Evolutionary conservation across 35 echinoderm and acorn worm genomes (phyloP), one percentile per base, ranked within the genome.

Genomic region (Heliocidaris tuberculata): DNA sequence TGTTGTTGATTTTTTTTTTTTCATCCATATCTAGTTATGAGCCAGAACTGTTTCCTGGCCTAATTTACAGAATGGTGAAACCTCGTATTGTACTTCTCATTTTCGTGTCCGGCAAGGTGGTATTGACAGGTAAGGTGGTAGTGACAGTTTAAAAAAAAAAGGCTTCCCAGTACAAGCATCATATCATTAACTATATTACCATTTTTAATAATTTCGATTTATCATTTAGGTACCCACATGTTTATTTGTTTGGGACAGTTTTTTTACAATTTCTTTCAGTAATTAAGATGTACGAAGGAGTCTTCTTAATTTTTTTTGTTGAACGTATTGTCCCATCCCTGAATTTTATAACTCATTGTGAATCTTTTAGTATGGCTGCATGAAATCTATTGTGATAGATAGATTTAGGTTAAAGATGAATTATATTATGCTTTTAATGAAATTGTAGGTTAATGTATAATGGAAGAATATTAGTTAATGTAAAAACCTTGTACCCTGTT

Each of bases 31-130:
- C 17, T 89, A 99, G 98, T 52, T 99, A 99, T 97, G 98, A 99
- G 70, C 98, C 98, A 90, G 97, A 97, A 86, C 92, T 99, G 85
- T 99, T 99, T 85, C 98, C 98, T 30, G 97, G 98, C 48, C 96
- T 99, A 60, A 97, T 97, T 42, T 99, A 99, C 92, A 90, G 98
- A 90, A 99, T 99, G 98, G 93, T 99, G 93, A 99, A 99, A 96
- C 98, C 98, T 16, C 97, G 97, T 56, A 99, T 99, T 94, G 97
- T 99, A 16, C 96, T 99, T 50, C 94, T 97, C 17, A 97, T 97
- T 49, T 97, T 99, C 95, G 98, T 99, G 7, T 96, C 96, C 15
- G 97, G 95, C 30, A 99, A 99, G 52, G 98, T 99, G 27, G 97
- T 99, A 13, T 93, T 99, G 15, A 99, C 98, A 96, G 98, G 98